Evolutionary conservation across 1,140 invertebrate genomes (phyloP).

Genomic region (Ganaspis sp.): DNA sequence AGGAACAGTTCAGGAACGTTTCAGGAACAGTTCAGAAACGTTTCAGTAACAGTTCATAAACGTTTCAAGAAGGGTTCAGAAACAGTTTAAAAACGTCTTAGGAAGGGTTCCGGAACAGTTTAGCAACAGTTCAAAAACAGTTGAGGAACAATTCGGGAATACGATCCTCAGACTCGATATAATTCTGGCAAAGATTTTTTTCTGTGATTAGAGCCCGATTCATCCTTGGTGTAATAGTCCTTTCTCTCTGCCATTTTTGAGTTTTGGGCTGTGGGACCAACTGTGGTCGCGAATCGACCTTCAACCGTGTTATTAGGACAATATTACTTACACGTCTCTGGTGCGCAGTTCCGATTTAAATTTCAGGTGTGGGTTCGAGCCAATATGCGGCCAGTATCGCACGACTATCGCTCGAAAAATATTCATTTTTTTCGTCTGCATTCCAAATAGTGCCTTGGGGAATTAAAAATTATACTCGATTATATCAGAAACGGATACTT

Average conservation of each 20-base stretch:
- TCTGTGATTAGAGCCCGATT: constrained; percentile 60
- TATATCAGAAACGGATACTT: constrained; percentile 69
- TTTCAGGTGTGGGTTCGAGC: constrained; percentile 35
- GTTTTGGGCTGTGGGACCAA: neutral
- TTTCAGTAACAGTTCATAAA: no score
- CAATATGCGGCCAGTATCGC: constrained; percentile 51
- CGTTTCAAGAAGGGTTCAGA: no score
- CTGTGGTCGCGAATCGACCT: neutral
- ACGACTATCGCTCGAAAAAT: constrained; percentile 60
- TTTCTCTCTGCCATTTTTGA: neutral
- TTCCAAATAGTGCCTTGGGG: constrained; percentile 62
- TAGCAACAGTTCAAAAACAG: no score
- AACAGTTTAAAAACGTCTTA: no score
- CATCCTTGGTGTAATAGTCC: constrained; percentile 31
- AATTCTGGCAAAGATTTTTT: constrained; percentile 62
- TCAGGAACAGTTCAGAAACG: no score
- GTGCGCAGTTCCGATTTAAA: constrained; percentile 13
- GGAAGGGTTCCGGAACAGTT: no score
- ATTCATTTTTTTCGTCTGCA: constrained; percentile 61
- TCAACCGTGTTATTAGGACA: constrained; percentile 7
- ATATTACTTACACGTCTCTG: neutral
- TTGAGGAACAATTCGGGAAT: no score
- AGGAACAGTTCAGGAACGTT: no score
- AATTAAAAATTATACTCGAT: constrained; percentile 60
- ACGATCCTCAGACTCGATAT: constrained; percentile 63